Evolutionary conservation across 2,113 vertebrate species (phyloP).

Genomic region (Paedocypris sp.): DNA sequence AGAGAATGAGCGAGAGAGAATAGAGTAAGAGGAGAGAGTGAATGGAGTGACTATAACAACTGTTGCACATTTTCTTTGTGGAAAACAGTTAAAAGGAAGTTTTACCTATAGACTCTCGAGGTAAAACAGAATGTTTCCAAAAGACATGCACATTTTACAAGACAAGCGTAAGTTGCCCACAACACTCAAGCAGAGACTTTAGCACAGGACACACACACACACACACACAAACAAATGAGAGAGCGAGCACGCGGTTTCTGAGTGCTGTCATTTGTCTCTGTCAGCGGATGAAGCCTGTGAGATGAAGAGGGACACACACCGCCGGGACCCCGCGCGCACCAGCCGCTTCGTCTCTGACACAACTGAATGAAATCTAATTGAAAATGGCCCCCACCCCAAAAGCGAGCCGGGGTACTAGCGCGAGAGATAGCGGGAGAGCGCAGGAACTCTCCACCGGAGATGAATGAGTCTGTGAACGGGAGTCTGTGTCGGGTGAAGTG

Average conservation of each 20-base stretch:
- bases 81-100: too few species aligned
- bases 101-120: too few species aligned
- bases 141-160: too few species aligned
- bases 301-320: conserved; percentile 66
- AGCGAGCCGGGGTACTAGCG: conserved; percentile 22
- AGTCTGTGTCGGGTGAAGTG: conserved; percentile 32
- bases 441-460: conserved; percentile 47
- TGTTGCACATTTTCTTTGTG: too few species aligned
- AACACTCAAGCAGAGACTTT: too few species aligned
- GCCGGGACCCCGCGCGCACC: conserved; percentile 20
- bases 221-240: too few species aligned
- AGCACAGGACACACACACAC: too few species aligned
- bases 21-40: too few species aligned
- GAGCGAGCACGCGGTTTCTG: conserved; percentile 55
- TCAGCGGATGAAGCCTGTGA: conserved; percentile 57
- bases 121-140: too few species aligned
- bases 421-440: conserved; percentile 36
- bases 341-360: conserved; percentile 36
- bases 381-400: conserved; percentile 35
- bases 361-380: conserved; percentile 49
- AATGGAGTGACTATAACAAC: too few species aligned
- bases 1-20: too few species aligned
- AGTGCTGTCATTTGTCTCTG: conserved; percentile 70
- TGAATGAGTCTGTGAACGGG: conserved; percentile 53
- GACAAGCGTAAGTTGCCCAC: too few species aligned